These are phyloP conservation scores for Morphnarchus princeps DNA, from an alignment of 2,113 vertebrate genomes.

Conservation along the genomic window DNA sequence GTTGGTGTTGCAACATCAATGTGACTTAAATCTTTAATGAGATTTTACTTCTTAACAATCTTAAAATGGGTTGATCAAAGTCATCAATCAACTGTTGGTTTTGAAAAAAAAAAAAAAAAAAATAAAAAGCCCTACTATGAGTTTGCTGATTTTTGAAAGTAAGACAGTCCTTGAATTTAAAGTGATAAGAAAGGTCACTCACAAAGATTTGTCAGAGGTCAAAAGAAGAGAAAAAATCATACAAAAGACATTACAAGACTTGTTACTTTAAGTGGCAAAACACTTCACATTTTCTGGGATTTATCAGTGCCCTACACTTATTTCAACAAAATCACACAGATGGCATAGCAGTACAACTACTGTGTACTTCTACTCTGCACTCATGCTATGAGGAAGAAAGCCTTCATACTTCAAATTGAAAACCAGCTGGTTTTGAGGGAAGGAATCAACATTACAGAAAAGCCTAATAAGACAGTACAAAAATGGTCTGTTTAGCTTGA, in stretches of 20 bases:
- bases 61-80: neutral
- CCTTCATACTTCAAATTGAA: neutral
- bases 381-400: neutral
- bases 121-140: neutral
- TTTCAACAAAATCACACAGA: neutral
- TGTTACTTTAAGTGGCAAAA: neutral
- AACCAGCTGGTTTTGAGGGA: neutral
- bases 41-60: neutral
- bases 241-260: neutral
- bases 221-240: neutral
- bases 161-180: neutral
- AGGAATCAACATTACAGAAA: neutral
- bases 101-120: rapidly evolving
- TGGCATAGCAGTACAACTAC: neutral
- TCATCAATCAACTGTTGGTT: neutral
- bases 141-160: neutral
- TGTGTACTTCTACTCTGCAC: neutral
- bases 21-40: neutral
- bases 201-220: neutral
- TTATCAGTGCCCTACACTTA: neutral
- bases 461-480: neutral
- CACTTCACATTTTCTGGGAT: neutral
- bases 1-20: neutral
- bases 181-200: neutral
- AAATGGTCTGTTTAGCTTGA: neutral